Evolutionary conservation across 2,888 invertebrate genomes (phyloP).

Genomic region (Opisthograptis luteolata): DNA sequence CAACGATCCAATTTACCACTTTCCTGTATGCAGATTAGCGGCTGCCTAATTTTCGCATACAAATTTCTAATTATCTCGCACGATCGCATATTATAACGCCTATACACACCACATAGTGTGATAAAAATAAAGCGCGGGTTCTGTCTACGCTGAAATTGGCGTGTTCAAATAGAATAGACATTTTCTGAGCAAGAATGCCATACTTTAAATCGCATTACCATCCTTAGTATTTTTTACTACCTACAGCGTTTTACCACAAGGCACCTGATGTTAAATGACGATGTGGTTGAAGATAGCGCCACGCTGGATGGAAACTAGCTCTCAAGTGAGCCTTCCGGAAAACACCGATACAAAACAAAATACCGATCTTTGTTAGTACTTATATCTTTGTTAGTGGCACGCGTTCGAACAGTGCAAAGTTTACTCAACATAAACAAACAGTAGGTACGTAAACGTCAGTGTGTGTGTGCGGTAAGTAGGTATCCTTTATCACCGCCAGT

Average conservation of each 20-base stretch:
- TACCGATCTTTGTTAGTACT: no score
- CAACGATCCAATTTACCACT: constrained; percentile 21
- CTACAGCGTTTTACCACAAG: no score
- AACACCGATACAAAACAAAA: no score
- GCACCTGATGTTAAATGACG: no score
- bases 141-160: constrained; percentile 5
- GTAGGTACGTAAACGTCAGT: constrained; percentile 32
- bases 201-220: no score
- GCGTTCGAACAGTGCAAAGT: constrained; percentile 67
- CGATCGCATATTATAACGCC: constrained; percentile 24
- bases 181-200: no score
- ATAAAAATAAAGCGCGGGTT: constrained; percentile 12
- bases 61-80: constrained; percentile 33
- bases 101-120: not conserved
- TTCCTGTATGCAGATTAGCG: constrained; percentile 27
- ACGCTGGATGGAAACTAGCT: no score
- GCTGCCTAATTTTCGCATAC: constrained; percentile 29
- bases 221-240: no score
- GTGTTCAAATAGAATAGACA: no score
- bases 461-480: constrained; percentile 43
- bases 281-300: no score
- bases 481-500: constrained; percentile 55
- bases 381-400: constrained; percentile 46
- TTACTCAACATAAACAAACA: constrained; percentile 50
- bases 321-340: no score